phyloP scores from a whole-genome alignment of 2,888 invertebrate genomes.

The Ornithoptera alexandrae region DNA sequence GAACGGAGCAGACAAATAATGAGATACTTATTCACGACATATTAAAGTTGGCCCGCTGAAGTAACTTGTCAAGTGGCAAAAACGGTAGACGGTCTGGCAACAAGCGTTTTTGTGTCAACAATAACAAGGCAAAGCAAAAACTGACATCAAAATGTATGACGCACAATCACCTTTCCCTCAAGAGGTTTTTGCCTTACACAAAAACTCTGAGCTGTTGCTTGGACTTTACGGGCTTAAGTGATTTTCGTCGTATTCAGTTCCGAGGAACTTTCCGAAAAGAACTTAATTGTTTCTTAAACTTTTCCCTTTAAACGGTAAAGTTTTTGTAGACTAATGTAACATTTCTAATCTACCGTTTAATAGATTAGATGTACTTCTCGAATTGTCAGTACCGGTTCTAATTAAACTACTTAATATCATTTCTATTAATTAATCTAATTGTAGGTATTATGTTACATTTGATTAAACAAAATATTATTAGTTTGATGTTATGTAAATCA shows the following conservation, averaged over 20 bases:
- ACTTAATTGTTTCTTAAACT: conserved; percentile 63
- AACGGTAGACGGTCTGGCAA: conserved; percentile 66
- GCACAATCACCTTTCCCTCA: conserved; percentile 52
- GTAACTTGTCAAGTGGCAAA: conserved; percentile 72
- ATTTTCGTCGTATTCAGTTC: conserved; percentile 60
- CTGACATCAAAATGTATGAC: conserved; percentile 71
- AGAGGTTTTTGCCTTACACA: conserved; percentile 53
- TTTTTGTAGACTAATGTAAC: conserved; percentile 25
- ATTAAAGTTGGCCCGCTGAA: conserved; percentile 57
- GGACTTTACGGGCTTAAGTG: conserved; percentile 48
- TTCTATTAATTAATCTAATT: too few species aligned
- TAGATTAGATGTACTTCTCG: not conserved
- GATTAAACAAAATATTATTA: too few species aligned
- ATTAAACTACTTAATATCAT: too few species aligned
- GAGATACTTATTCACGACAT: conserved; percentile 71
- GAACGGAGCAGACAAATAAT: conserved; percentile 53
- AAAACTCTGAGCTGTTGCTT: conserved; percentile 57
- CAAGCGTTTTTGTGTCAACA: conserved; percentile 63
- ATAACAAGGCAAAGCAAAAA: conserved; percentile 64
- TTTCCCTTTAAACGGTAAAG: conserved; percentile 40
- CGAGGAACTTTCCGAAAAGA: conserved; percentile 52
- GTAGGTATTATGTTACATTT: too few species aligned
- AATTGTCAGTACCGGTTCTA: too few species aligned
- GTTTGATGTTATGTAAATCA: too few species aligned
- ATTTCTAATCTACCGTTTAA: conserved; percentile 16